Evolutionary conservation across 64 coral and sea anemone genomes (phyloP), one percentile per base, ranked within the genome.

Genomic region (Stichodactyla helianthus): DNA sequence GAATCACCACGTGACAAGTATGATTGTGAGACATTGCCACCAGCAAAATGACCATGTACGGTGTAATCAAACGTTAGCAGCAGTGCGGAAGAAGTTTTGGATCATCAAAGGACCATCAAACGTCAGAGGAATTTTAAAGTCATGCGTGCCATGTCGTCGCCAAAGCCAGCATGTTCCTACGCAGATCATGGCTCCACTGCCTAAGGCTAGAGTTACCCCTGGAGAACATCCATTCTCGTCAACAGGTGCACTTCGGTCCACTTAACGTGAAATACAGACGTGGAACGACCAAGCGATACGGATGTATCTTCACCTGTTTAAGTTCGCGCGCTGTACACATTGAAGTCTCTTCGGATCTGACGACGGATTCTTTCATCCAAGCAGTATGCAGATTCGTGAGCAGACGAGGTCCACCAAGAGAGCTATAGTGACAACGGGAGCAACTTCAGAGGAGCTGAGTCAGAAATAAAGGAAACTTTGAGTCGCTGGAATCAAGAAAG

Each of bases 371-470:
- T 10, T 71, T 71, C 22, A 71, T 71, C 65, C 65, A 71, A 8
- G 20, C 65, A 71, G 65, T 71, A 63, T 63, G 60, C 14, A 27
- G 64, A 78, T 87, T 88, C 50, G 79, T 88, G 10, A 90, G 79
- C 76, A 74, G 93, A 83, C 84, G 88, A n/a, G 71, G 84, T 8
- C 35, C 59, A 15, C 77, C 77, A 4, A 86, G n/a, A 10, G 74
- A 86, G 53, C 79, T 86, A 13, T 55, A 92, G 91, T 53, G 91
- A 92, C 10, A 88, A 92, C 68, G 86, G 91, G 2, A 92, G 86
- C 6, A 92, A 92, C 20, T 92, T 92, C n/a, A 84, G 22, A 64
- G 91, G 91, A 28, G 91, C 91, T 0, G 87, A 89, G 19, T 51
- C 51, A 28, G 53, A 84, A 22, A 53, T 84, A 5, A 84, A 84